phyloP scores from a whole-genome alignment of 2,888 invertebrate genomes.

The Sclerodermus sp. region DNA sequence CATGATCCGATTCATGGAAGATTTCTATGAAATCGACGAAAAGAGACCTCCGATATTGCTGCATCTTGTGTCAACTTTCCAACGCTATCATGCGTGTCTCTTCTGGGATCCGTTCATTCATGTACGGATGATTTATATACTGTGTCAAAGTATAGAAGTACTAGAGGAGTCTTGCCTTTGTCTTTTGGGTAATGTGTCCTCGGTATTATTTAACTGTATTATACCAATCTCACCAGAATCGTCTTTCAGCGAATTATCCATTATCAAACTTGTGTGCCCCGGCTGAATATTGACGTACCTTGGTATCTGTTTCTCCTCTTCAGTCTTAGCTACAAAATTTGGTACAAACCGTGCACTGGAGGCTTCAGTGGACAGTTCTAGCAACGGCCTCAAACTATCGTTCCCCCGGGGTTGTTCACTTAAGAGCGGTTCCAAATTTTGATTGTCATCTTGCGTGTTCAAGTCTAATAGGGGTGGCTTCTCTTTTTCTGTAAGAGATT shows the following conservation, averaged over 20 bases:
- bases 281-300: constrained; percentile 45
- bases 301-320: constrained; percentile 18
- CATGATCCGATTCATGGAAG: too few relatives aligned
- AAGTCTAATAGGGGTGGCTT: constrained; percentile 31
- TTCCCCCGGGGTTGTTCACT: constrained; percentile 13
- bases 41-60: too few relatives aligned
- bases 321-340: not conserved
- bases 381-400: constrained; percentile 28
- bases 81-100: not conserved
- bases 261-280: constrained; percentile 16
- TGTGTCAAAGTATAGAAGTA: not conserved
- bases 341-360: not conserved
- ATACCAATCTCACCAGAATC: not conserved
- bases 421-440: constrained; percentile 14
- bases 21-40: too few relatives aligned
- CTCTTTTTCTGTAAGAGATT: not conserved
- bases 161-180: not conserved
- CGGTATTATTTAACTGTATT: not conserved
- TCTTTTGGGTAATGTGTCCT: not conserved
- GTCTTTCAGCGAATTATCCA: not conserved
- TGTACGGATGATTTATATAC: too few relatives aligned
- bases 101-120: not conserved
- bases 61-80: too few relatives aligned
- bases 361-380: constrained; percentile 4
- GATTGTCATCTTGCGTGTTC: too few relatives aligned